Conservation (phyloP, 2,797 vertebrate species). For the Furcifer pardalis region DNA sequence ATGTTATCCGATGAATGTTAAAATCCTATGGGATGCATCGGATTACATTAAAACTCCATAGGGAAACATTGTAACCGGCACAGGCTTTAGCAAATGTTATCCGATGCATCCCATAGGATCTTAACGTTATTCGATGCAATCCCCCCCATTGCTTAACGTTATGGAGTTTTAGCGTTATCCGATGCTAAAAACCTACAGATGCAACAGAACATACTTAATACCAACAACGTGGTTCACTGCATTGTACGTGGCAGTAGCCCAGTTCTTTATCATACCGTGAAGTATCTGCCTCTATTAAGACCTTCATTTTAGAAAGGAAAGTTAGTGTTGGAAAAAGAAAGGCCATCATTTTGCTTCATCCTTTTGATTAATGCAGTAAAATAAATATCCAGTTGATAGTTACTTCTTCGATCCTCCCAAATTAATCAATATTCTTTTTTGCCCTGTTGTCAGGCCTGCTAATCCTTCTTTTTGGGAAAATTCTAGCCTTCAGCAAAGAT, state of each 20-base stretch:
- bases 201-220: conserved; percentile 26
- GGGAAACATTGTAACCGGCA: too few species aligned
- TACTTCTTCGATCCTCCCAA: too few species aligned
- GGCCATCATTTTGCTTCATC: not conserved
- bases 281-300: conserved; percentile 10
- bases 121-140: too few species aligned
- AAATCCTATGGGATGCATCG: too few species aligned
- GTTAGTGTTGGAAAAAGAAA: not conserved
- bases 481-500: too few species aligned
- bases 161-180: too few species aligned
- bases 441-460: not conserved
- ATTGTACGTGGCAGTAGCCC: conserved; percentile 29
- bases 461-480: not conserved
- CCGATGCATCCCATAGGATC: too few species aligned
- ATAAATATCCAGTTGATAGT: not conserved
- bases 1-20: too few species aligned
- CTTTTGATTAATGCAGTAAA: conserved; percentile 7
- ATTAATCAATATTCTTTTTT: too few species aligned
- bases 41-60: too few species aligned
- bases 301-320: not conserved
- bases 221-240: not conserved
- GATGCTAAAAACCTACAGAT: conserved; percentile 7
- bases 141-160: too few species aligned
- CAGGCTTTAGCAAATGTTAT: too few species aligned
- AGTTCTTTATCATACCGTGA: conserved; percentile 27